phyloP scores from a whole-genome alignment of 2,888 invertebrate genomes.

The Hololepta plana region DNA sequence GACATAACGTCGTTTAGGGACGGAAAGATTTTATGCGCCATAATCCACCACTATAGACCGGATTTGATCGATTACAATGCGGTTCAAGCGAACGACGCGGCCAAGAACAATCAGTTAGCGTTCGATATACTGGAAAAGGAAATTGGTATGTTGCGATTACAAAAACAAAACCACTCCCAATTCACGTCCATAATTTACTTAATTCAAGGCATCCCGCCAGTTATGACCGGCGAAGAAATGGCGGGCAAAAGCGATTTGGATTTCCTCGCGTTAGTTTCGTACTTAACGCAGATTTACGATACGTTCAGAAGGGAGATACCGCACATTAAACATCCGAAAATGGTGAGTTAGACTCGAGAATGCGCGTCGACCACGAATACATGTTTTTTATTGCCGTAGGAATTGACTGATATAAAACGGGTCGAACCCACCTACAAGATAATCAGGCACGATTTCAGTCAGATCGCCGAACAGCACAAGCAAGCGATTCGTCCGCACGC shows the following conservation, averaged over 20 bases:
- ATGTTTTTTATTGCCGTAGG: too few species aligned
- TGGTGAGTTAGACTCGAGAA: too few species aligned
- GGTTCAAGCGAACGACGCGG: constrained; percentile 42
- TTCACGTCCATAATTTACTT: constrained; percentile 3
- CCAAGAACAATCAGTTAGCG: constrained; percentile 61
- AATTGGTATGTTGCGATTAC: constrained; percentile 34
- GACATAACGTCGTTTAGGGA: constrained; percentile 54
- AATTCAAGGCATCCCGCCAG: constrained; percentile 23
- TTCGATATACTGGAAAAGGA: constrained; percentile 75
- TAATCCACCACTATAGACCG: constrained; percentile 75
- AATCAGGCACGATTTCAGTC: too few species aligned
- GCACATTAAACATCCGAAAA: constrained; percentile 54
- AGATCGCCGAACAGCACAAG: too few species aligned
- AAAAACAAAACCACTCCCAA: constrained; percentile 1
- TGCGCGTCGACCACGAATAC: too few species aligned
- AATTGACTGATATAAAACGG: too few species aligned
- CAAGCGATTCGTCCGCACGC: too few species aligned
- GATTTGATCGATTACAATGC: constrained; percentile 65
- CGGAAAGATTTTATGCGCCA: constrained; percentile 49
- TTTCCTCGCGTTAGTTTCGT: constrained; percentile 57
- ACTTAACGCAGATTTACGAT: constrained; percentile 76
- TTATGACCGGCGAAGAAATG: constrained; percentile 66
- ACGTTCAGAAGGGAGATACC: constrained; percentile 86
- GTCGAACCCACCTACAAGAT: too few species aligned
- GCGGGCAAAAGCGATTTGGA: constrained; percentile 51